Evolutionary conservation across 2,888 invertebrate genomes (phyloP).

Genomic region (Nesidiocoris tenuis): DNA sequence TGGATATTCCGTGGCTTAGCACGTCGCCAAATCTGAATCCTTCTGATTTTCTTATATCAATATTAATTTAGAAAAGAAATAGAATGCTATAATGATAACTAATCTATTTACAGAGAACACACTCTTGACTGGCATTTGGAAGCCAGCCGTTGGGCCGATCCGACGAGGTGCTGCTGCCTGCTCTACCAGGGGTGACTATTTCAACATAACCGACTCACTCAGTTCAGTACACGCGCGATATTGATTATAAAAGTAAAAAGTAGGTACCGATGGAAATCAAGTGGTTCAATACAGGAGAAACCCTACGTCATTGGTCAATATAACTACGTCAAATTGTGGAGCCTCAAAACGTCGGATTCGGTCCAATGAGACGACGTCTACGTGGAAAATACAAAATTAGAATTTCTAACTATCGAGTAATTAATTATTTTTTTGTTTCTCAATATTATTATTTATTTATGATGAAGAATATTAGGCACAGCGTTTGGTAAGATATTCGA

Average conservation of each 20-base stretch:
- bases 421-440: constrained; percentile 12
- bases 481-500: constrained; percentile 40
- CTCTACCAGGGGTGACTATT: no score
- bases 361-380: constrained; percentile 31
- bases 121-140: not conserved
- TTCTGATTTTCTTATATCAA: not conserved
- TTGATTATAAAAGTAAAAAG: no score
- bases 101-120: constrained; percentile 42
- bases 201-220: no score
- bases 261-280: no score
- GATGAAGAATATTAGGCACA: constrained; percentile 41
- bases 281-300: no score
- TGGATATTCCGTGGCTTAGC: not conserved
- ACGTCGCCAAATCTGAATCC: not conserved
- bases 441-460: constrained; percentile 17
- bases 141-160: constrained; percentile 20
- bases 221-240: no score
- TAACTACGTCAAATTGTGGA: no score
- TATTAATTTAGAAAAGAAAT: constrained; percentile 20
- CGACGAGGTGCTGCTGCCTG: constrained; percentile 22
- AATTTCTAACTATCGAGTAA: constrained; percentile 35
- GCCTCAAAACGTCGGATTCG: constrained; percentile 33
- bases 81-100: constrained; percentile 35
- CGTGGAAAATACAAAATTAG: constrained; percentile 34
- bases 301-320: no score